These are phyloP conservation scores for Progne subis DNA, from an alignment of 2,113 vertebrate species.

Conservation along the genomic window DNA sequence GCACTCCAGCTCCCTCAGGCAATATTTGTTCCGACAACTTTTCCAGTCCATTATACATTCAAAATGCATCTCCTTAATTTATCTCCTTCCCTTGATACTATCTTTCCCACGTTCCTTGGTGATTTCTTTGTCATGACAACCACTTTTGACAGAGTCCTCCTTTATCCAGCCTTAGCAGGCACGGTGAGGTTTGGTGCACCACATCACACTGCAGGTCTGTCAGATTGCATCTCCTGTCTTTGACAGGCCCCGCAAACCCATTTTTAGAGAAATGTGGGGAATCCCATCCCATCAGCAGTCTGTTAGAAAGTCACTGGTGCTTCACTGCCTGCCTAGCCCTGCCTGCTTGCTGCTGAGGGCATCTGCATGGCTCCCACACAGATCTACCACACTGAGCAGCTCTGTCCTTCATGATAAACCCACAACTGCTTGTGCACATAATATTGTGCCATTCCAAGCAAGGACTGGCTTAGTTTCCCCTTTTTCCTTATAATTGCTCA, in stretches of 20 bases:
- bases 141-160: background rate
- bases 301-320: background rate
- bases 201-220: background rate
- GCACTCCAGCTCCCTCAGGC: background rate
- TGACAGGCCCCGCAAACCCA: background rate
- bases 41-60: constrained; percentile 8
- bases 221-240: background rate
- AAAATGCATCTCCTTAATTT: constrained; percentile 7
- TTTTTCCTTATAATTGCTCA: background rate
- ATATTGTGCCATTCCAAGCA: background rate
- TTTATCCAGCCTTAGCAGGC: background rate
- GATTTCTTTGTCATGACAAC: constrained; percentile 6
- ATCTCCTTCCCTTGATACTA: background rate
- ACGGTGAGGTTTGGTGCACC: background rate
- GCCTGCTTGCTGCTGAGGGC: background rate
- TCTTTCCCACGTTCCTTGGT: background rate
- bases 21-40: background rate
- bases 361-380: background rate
- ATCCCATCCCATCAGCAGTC: background rate
- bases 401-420: background rate
- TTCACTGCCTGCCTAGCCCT: background rate
- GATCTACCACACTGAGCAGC: background rate
- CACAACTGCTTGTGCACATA: background rate
- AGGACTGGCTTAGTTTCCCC: background rate
- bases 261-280: background rate